These are phyloP conservation scores for Argya squamiceps DNA, from an alignment of 2,797 vertebrate genomes.

Conservation along the genomic window DNA sequence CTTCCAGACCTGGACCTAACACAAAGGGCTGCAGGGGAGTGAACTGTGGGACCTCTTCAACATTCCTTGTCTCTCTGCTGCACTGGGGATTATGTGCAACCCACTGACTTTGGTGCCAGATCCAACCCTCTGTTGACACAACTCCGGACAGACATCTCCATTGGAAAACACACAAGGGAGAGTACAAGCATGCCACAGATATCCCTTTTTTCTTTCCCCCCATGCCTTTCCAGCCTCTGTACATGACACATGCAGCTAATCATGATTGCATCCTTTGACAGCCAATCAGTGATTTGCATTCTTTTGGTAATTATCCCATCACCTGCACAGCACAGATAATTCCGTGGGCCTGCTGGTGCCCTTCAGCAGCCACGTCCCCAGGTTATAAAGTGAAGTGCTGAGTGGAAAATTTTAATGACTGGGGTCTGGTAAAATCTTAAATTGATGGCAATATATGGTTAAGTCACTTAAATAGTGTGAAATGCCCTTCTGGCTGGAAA, in stretches of 20 bases:
- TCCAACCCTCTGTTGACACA: background rate
- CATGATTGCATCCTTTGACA: background rate
- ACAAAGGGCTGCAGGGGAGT: background rate
- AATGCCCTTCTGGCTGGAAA: slow-evolving; percentile 62
- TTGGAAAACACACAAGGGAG: background rate
- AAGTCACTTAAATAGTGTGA: slow-evolving; percentile 55
- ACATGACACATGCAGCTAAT: background rate
- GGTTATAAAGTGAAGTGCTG: slow-evolving; percentile 36
- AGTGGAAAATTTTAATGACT: slow-evolving; percentile 62
- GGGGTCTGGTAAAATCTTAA: slow-evolving; percentile 31
- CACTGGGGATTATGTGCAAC: accelerated
- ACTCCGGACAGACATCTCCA: background rate
- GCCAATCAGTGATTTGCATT: background rate
- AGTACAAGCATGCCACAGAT: background rate
- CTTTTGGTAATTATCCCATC: slow-evolving; percentile 38
- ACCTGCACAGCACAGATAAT: background rate
- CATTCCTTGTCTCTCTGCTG: background rate
- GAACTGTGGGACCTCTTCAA: background rate
- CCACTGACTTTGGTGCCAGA: background rate
- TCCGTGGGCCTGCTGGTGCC: background rate
- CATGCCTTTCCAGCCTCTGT: background rate
- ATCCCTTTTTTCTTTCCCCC: too few relatives aligned
- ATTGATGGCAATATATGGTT: slow-evolving; percentile 50
- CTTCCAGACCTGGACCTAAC: background rate
- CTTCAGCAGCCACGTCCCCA: background rate